Evolutionary conservation across 1,140 invertebrate species (phyloP).

Genomic region (Drosophila biarmipes): DNA sequence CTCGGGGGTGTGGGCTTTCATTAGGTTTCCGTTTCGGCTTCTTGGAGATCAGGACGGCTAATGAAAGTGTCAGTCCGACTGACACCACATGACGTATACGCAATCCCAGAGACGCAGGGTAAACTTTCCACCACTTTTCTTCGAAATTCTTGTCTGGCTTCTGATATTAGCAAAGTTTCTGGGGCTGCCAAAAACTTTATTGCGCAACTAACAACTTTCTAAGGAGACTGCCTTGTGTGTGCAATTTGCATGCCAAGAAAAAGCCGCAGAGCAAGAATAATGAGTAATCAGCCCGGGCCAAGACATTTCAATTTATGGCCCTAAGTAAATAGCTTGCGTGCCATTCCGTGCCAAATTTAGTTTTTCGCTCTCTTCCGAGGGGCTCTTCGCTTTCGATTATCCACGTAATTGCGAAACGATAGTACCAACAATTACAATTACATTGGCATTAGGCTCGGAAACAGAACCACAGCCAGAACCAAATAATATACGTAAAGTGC

Average conservation of each 20-base stretch:
- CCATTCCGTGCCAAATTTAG: conserved; percentile 58
- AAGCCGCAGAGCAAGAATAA: conserved; percentile 44
- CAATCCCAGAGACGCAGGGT: conserved; percentile 27
- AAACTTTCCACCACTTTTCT: conserved; percentile 26
- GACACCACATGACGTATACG: conserved; percentile 65
- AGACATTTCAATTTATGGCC: conserved; percentile 63
- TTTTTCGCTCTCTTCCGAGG: conserved; percentile 24
- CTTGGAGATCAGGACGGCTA: conserved; percentile 43
- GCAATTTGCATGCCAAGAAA: conserved; percentile 45
- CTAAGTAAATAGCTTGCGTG: conserved; percentile 70
- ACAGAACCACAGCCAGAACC: background rate
- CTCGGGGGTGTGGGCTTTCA: conserved; percentile 6
- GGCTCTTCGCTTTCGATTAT: conserved; percentile 55
- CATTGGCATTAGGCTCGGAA: conserved; percentile 40
- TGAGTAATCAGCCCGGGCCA: conserved; percentile 42
- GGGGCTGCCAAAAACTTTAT: conserved; percentile 49
- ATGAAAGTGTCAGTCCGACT: conserved; percentile 55
- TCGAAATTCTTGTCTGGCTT: conserved; percentile 45
- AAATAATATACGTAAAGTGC: conserved; percentile 15
- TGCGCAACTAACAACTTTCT: conserved; percentile 47
- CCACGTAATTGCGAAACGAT: conserved; percentile 70
- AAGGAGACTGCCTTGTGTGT: conserved; percentile 10
- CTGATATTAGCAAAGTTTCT: conserved; percentile 52
- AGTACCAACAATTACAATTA: conserved; percentile 55
- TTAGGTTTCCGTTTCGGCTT: conserved; percentile 48